phyloP scores from a whole-genome alignment of 2,888 invertebrate species.

The Gortyna flavago region DNA sequence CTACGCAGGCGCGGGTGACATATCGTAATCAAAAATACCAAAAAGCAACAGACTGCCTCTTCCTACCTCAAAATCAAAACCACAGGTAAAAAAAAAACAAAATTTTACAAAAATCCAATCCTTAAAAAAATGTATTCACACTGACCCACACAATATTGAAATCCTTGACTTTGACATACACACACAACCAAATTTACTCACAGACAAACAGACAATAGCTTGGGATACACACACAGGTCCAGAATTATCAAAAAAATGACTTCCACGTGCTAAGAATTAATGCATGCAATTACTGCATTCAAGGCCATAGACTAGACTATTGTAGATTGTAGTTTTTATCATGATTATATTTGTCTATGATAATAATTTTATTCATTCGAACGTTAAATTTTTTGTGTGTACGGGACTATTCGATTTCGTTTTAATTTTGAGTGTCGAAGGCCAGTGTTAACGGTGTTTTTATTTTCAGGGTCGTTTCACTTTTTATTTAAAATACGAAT shows the following conservation, averaged over 20 bases:
- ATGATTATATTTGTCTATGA: slow-evolving; percentile 44
- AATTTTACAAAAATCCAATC: slow-evolving; percentile 12
- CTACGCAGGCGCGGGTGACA: neutral
- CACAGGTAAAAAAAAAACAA: neutral
- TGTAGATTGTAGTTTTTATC: slow-evolving; percentile 51
- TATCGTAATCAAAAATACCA: neutral
- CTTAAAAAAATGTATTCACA: slow-evolving; percentile 27
- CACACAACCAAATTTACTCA: neutral
- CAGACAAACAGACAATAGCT: slow-evolving; percentile 44
- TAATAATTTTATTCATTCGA: slow-evolving; percentile 34
- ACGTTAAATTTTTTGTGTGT: slow-evolving; percentile 24
- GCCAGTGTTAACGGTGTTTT: slow-evolving; percentile 34
- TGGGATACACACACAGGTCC: slow-evolving; percentile 17
- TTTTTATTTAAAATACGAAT: neutral
- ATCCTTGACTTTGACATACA: slow-evolving; percentile 41
- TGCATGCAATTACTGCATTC: slow-evolving; percentile 45
- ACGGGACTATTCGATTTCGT: slow-evolving; percentile 27
- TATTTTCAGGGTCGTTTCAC: slow-evolving; percentile 4
- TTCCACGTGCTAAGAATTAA: slow-evolving; percentile 38
- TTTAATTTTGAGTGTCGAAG: slow-evolving; percentile 33
- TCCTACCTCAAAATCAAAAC: slow-evolving; percentile 7
- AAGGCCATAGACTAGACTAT: slow-evolving; percentile 56
- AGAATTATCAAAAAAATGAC: slow-evolving; percentile 29
- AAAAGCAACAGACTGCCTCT: neutral
- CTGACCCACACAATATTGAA: slow-evolving; percentile 13